These are phyloP conservation scores for Oxyscelio sp. DNA, from an alignment of 2,888 invertebrate species.

Conservation along the genomic window DNA sequence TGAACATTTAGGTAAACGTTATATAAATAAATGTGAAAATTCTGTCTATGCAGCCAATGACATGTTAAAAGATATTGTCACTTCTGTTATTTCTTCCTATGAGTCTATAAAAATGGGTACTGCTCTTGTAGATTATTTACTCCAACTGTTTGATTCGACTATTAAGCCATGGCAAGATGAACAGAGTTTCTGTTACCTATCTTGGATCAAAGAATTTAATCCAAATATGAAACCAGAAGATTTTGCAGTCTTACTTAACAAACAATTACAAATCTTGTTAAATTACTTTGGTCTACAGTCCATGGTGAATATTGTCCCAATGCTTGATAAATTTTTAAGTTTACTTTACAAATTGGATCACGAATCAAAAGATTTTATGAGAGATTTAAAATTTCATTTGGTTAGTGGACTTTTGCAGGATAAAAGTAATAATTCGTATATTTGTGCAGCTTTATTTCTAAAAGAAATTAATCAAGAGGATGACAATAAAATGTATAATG, in stretches of 20 bases:
- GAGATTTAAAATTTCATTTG: not conserved
- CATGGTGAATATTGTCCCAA: too few species aligned
- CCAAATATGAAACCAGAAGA: not conserved
- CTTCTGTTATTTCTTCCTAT: too few species aligned
- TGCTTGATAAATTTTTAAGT: not conserved
- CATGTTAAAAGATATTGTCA: too few species aligned
- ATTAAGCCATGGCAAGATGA: constrained; percentile 29
- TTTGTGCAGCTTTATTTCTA: not conserved
- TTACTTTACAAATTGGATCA: too few species aligned
- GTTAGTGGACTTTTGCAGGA: not conserved
- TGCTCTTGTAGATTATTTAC: constrained; percentile 7
- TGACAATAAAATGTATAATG: too few species aligned
- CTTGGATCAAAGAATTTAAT: constrained; percentile 14
- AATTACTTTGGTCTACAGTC: too few species aligned
- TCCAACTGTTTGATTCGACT: not conserved
- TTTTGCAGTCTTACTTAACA: constrained; percentile 11
- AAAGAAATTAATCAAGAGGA: too few species aligned
- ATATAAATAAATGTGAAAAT: not conserved
- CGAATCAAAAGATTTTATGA: too few species aligned
- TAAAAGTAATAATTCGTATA: constrained; percentile 15
- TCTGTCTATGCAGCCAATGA: too few species aligned
- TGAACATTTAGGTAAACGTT: not conserved
- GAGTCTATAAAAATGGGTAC: too few species aligned
- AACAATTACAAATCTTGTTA: not conserved
- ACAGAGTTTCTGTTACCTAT: constrained; percentile 12